Evolutionary conservation across 2,888 invertebrate species (phyloP), one percentile per base, ranked within the genome.

Genomic region (Myathropa florea): DNA sequence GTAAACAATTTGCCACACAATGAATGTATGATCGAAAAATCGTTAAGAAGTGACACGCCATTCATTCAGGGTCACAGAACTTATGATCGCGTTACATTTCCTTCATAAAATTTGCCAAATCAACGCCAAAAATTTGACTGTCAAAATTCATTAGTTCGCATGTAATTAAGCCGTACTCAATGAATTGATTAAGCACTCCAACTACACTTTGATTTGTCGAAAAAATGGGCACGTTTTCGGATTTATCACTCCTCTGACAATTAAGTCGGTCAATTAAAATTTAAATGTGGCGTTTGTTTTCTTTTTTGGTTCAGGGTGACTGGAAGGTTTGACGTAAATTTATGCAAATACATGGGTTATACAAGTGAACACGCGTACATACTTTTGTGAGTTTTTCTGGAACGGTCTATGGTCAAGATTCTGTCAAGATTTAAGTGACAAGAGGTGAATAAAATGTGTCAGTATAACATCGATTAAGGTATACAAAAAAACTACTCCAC

Each of bases 211-310:
- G 9, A 30, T 61, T 61, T 18, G 2, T 18, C n/a, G 9, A 2
- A 4, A 76, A 67, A 80, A 39, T 7, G 30, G 61, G 33, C 84
- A 81, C 80, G 84, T 76, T 53, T 57, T 24, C 4, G 30, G 12
- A 30, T 72, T 83, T 33, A 78, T 3, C 24, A 68, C 67, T 65
- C 14, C 28, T 33, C 64, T 71, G 55, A 39, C 36, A 46, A 65
- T 65, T 46, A 67, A 64, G 68, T 46, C 28, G 46, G 21, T 46
- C 65, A 30, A 67, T 76, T 61, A 61, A 76, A 39, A 67, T 76
- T 75, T 70, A 28, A 77, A 14, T 63, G 26, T 23, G 60, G 26
- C 30, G 65, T 60, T 75, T 67, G 7, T 0, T 46, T 6, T 46
- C 46, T 7, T 4, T 18, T n/a, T n/a, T 18, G 46, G 4, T 1